Evolutionary conservation across 2,797 vertebrate genomes (phyloP).

Genomic region (Cynopterus sphinx): DNA sequence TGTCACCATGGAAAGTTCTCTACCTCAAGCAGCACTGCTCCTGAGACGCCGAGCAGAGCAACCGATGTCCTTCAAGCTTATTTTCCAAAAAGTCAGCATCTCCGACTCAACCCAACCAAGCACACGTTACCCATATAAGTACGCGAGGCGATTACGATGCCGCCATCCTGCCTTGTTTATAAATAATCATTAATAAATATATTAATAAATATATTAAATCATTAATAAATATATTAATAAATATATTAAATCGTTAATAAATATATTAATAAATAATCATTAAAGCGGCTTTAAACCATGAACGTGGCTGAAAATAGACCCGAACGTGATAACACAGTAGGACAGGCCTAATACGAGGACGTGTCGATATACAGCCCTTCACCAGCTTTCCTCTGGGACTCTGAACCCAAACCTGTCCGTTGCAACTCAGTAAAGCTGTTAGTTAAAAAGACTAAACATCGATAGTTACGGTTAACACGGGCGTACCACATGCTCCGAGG

Average conservation of each 20-base stretch:
- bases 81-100: not conserved
- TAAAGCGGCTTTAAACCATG: not conserved
- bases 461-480: not conserved
- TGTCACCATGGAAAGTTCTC: not conserved
- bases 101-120: not conserved
- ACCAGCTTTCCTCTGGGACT: not conserved
- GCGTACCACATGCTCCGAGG: not conserved
- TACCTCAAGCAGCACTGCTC: not conserved
- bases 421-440: not conserved
- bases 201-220: too few species aligned
- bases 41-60: not conserved
- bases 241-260: too few species aligned
- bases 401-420: not conserved
- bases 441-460: not conserved
- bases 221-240: too few species aligned
- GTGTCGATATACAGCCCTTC: not conserved
- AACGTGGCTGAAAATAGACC: not conserved
- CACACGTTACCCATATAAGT: not conserved
- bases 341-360: not conserved
- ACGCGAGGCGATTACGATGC: not conserved
- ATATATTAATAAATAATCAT: not conserved
- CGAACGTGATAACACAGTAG: not conserved
- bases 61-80: not conserved
- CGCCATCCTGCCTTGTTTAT: not conserved
- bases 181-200: too few species aligned